Evolutionary conservation across 2,797 vertebrate genomes (phyloP), one percentile per base, ranked within the genome.

Genomic region (Discoglossus pictus): DNA sequence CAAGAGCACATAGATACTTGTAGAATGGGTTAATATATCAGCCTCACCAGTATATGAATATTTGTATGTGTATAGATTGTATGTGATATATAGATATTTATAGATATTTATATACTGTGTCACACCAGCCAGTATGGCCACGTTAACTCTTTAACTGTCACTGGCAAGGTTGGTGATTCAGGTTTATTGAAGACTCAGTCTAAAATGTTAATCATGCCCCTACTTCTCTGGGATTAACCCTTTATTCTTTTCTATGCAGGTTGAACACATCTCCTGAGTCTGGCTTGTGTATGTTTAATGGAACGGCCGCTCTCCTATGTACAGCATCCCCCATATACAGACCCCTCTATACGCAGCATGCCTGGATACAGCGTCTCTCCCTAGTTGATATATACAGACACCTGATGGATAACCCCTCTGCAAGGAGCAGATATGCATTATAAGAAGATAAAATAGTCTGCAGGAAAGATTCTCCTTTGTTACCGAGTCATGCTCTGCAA

Each of bases 201-300:
- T n/a, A n/a, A n/a, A n/a, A n/a, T n/a, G n/a, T 11, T 11, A 44
- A 44, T 17, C 2, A 7, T 6, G 42, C 42, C 17, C 8, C n/a
- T 11, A 2, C 44, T 11, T 6, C 11, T 20, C 10, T 13, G 8
- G 11, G 35, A 21, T 58, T 63, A 70, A 70, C 68, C 52, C 39
- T 16, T 42, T 2, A 8, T 38, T 8, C 27, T 47, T 46, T 16
- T 51, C 25, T 3, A 39, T 58, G 12, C 36, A 70, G 60, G 44
- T 64, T 42, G 27, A 34, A 44, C 48, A 51, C 50, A 47, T 46
- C 23, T 40, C 12, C 21, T 54, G 43, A 70, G 38, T n/a, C n/a
- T 10, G 27, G 21, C 48, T 18, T 36, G 21, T 47, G 13, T 47
- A 36, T 27, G 47, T 53, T 53, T 55, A 63, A 70, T 63, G 43